Base-by-base conservation (phyloP, 2,113 vertebrate genomes). In the Thalassarche chlororhynchos region DNA sequence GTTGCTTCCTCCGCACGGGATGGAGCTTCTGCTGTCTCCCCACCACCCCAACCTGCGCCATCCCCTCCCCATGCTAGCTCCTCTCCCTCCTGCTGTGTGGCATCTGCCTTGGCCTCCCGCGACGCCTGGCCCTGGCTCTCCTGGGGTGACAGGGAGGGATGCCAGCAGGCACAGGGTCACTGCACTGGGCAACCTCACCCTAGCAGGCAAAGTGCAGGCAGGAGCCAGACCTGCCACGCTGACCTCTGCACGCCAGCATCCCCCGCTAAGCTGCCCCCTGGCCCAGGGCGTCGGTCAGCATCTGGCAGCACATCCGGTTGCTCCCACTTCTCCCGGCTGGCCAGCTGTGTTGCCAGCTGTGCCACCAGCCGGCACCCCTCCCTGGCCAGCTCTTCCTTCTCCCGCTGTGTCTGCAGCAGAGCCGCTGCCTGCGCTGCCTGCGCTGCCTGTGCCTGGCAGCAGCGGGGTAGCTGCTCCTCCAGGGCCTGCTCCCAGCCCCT, bases 361-460 rank as follows among this genome's bases (percentile, higher is more conserved):
- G 98, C 98, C 42, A 95, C 97, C 94, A 99, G 97, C 81, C 94
- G 93, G 61, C 98, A 98, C 95, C 80, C 98, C 85, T 98, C 98
- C 81, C 97, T 97, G 96, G 98, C 97, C 94, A 98, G 82, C 36
- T 98, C 97, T 52, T 98, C 98, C 87, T 98, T 98, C 55, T 98
- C 98, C 40, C 76, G 69, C 17, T 81, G 82, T 8, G 80, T 93
- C 89, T 88, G 97, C 93, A 97, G 98, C 32, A 98, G 96, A 52
- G 95, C 81, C 18, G 95, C 74, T 51, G 70, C 93, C 87, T 98
- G 98, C 55, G 85, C 88, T 79, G 98, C 98, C 46, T 16, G 28
- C 9, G 2, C 47, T n/a, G 97, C 95, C 81, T 98, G 20, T 7
- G 44, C 98, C 96, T 88, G 98, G 62, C 90, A 98, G 95, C 96